Evolutionary conservation across 2,888 invertebrate genomes (phyloP).

Genomic region (Stenurella melanura): DNA sequence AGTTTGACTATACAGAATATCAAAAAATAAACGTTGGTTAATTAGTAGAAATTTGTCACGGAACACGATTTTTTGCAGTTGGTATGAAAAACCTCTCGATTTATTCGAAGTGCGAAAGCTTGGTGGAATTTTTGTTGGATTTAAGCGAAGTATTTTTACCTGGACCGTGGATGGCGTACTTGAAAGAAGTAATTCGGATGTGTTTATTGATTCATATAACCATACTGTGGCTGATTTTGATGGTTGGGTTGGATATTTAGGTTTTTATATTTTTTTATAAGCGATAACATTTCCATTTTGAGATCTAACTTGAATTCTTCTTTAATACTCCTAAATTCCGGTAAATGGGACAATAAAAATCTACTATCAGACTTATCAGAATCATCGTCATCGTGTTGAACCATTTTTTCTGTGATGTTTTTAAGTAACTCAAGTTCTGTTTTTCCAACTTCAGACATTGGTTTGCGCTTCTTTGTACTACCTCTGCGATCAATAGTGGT

Average conservation of each 20-base stretch:
- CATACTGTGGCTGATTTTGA: neutral
- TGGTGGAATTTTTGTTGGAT: no score
- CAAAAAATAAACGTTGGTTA: no score
- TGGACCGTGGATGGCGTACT: no score
- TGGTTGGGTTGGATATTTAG: neutral
- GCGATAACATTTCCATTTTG: neutral
- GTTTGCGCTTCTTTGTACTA: neutral
- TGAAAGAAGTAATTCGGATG: no score
- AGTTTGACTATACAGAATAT: no score
- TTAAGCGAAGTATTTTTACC: no score
- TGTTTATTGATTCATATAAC: no score
- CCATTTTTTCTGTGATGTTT: conserved; percentile 6
- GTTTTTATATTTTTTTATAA: neutral
- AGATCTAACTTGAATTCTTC: neutral
- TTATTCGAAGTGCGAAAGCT: no score
- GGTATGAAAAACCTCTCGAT: no score
- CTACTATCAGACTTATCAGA: neutral
- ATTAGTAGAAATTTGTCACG: no score
- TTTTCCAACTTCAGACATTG: neutral
- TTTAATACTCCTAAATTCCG: neutral
- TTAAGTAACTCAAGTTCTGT: conserved; percentile 13
- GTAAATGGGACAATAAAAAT: conserved; percentile 2
- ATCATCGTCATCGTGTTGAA: conserved; percentile 2
- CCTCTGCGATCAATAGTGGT: neutral
- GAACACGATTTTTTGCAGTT: no score